Evolutionary conservation across 1,140 invertebrate genomes (phyloP).

Genomic region (Ooceraea biroi): DNA sequence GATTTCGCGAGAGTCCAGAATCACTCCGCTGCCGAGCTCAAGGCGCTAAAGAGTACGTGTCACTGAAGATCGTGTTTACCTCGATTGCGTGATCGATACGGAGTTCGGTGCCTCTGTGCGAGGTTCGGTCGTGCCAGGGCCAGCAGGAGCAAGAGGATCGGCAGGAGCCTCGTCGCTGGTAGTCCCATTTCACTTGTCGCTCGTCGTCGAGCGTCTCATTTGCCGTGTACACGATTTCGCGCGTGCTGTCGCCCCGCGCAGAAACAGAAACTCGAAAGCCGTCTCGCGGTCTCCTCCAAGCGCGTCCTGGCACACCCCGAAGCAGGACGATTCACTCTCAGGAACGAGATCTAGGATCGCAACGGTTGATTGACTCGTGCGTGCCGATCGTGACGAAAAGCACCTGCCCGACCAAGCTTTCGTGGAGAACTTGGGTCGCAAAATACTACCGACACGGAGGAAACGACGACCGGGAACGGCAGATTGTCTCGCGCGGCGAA

Average conservation of each 20-base stretch:
- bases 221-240: slow-evolving; percentile 45
- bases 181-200: slow-evolving; percentile 67
- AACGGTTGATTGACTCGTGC: slow-evolving; percentile 34
- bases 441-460: neutral
- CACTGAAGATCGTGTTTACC: slow-evolving; percentile 70
- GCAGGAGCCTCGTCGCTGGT: slow-evolving; percentile 66
- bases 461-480: slow-evolving; percentile 5
- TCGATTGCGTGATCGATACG: slow-evolving; percentile 64
- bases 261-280: slow-evolving; percentile 9
- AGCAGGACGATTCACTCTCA: neutral
- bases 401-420: slow-evolving; percentile 7
- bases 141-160: slow-evolving; percentile 73
- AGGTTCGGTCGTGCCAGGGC: slow-evolving; percentile 68
- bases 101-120: slow-evolving; percentile 69
- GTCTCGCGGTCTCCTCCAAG: neutral
- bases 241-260: slow-evolving; percentile 5
- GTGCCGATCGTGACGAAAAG: neutral
- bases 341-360: slow-evolving; percentile 49
- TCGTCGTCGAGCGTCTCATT: slow-evolving; percentile 74
- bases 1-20: neutral
- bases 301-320: neutral
- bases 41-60: neutral
- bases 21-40: slow-evolving; percentile 30
- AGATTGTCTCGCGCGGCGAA: slow-evolving; percentile 9
- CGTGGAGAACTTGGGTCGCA: neutral